Percentiles rank a stretch among this genome's conserved stretches.
Conservation (phyloP, 2,797 vertebrate genomes). For the Salmo trutta region DNA sequence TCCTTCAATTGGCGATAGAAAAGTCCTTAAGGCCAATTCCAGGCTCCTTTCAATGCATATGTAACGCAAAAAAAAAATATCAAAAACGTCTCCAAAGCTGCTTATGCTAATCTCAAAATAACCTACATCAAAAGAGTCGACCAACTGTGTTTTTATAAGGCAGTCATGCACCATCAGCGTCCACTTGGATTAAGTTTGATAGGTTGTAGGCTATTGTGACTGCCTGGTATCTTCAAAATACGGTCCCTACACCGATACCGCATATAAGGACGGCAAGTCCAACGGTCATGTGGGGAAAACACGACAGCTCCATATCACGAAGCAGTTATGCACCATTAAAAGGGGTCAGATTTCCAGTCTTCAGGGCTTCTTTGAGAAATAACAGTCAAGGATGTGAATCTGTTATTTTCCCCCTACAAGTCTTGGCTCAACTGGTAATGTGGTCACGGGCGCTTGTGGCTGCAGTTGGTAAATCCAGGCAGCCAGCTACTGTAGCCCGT, state of each 20-base stretch:
- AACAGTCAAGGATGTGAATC: not conserved
- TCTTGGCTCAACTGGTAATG: not conserved
- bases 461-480: not conserved
- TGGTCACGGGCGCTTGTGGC: not conserved
- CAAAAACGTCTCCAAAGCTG: not conserved
- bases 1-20: not conserved
- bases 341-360: constrained; percentile 40
- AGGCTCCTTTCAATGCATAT: not conserved
- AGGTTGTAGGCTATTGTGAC: not conserved
- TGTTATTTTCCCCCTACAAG: not conserved
- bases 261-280: constrained; percentile 46
- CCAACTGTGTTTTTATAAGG: constrained; percentile 16
- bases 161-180: constrained; percentile 35
- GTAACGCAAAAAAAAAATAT: not conserved
- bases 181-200: constrained; percentile 59
- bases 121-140: not conserved
- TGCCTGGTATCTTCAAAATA: constrained; percentile 20
- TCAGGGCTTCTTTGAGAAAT: not conserved
- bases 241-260: constrained; percentile 21
- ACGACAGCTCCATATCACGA: constrained; percentile 45
- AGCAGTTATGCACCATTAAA: constrained; percentile 41
- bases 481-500: not conserved
- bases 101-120: constrained; percentile 2
- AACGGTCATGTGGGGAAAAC: constrained; percentile 40
- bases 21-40: not conserved